Percentiles rank a stretch among this genome's conserved stretches.
Conservation (phyloP, 2,113 vertebrate species). For the Charadrius vociferus region DNA sequence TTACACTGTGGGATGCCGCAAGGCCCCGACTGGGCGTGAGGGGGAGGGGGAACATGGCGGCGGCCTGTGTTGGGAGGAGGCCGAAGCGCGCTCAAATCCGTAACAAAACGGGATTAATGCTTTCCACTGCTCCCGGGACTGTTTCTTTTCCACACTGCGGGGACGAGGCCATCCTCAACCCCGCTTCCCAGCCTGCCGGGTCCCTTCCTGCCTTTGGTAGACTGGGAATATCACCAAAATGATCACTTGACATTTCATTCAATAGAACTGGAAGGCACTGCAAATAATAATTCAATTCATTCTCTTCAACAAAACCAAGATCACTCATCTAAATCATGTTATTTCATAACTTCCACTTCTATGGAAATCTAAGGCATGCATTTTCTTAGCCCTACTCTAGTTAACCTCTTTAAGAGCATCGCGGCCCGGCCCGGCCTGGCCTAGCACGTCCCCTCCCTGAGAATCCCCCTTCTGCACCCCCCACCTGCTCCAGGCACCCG, state of each 20-base stretch:
- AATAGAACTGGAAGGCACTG: not conserved
- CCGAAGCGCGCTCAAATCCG: not conserved
- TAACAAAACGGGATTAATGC: not conserved
- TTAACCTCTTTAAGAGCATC: not conserved
- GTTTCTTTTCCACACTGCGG: fast-evolving
- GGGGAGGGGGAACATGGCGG: not conserved
- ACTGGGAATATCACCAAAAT: not conserved
- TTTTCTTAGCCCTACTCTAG: not conserved
- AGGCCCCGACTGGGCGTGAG: not conserved
- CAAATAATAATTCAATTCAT: not conserved
- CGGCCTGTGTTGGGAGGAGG: not conserved
- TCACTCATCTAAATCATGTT: not conserved
- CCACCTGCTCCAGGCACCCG: fast-evolving
- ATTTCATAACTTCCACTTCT: not conserved
- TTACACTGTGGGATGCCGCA: not conserved
- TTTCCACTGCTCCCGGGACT: fast-evolving
- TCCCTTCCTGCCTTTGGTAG: not conserved
- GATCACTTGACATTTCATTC: not conserved
- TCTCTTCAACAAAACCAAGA: not conserved
- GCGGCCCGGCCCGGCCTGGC: not conserved
- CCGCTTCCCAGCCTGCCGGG: fast-evolving
- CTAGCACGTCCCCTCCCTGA: too few species aligned
- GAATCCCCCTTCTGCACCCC: too few species aligned
- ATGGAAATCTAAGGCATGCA: not conserved
- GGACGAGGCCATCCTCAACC: fast-evolving